Conservation (phyloP, 2,888 invertebrate species). For the Cylindroiulus punctatus region DNA sequence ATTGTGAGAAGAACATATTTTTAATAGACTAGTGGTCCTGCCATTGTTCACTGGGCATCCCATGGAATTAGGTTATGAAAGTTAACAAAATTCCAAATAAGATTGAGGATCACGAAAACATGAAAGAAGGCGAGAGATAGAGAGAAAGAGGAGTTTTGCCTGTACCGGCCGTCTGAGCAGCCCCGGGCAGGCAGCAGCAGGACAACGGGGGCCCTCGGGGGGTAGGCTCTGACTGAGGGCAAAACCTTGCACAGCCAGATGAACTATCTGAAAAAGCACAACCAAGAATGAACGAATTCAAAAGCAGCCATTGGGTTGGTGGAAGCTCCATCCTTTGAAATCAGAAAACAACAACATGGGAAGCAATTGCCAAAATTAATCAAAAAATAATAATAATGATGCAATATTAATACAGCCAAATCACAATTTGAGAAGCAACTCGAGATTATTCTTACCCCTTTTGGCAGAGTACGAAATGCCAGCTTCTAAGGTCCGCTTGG, state of each 20-base stretch:
- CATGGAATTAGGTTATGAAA: background rate
- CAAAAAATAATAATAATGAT: background rate
- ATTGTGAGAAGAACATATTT: background rate
- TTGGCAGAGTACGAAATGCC: background rate
- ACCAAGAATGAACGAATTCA: slow-evolving; percentile 53
- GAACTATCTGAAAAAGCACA: slow-evolving; percentile 56
- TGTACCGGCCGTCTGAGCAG: slow-evolving; percentile 57
- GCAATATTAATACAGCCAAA: slow-evolving; percentile 19
- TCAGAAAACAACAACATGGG: background rate
- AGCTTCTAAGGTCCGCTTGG: background rate
- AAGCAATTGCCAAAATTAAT: slow-evolving; percentile 33
- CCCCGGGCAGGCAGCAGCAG: slow-evolving; percentile 57
- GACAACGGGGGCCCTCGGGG: slow-evolving; percentile 57
- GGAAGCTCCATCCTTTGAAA: slow-evolving; percentile 13
- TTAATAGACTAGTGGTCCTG: background rate
- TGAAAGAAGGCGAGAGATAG: slow-evolving; percentile 49
- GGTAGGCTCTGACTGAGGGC: slow-evolving; percentile 54
- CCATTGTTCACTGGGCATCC: background rate
- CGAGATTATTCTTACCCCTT: slow-evolving; percentile 23
- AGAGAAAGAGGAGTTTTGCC: slow-evolving; percentile 53
- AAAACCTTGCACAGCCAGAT: slow-evolving; percentile 54
- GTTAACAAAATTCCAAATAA: background rate
- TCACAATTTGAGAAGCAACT: background rate
- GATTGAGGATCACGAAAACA: slow-evolving; percentile 7
- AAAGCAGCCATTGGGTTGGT: slow-evolving; percentile 45